Evolutionary conservation across 2,797 vertebrate species (phyloP).

Genomic region (Dermochelys coriacea): DNA sequence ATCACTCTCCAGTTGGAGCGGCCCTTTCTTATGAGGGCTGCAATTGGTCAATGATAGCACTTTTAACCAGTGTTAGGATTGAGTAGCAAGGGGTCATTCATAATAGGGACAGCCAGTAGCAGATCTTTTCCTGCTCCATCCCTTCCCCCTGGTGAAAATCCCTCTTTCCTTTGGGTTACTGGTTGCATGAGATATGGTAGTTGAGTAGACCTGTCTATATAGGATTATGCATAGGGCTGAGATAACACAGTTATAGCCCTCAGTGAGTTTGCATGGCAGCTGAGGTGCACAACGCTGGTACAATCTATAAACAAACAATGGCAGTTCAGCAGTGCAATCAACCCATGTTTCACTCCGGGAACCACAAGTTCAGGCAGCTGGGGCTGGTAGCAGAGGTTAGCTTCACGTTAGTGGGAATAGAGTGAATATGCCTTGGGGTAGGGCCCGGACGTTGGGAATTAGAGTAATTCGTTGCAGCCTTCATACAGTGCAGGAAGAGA

Average conservation of each 20-base stretch:
- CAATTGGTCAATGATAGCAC: not conserved
- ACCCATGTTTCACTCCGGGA: not conserved
- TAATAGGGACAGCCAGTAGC: not conserved
- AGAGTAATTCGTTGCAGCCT: not conserved
- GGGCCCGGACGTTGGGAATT: not conserved
- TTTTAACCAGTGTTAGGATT: not conserved
- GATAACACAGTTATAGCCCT: not conserved
- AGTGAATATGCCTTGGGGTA: not conserved
- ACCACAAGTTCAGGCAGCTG: not conserved
- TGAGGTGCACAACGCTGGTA: not conserved
- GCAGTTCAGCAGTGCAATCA: not conserved
- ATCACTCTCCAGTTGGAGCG: no score
- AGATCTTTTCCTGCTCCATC: not conserved
- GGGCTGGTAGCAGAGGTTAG: not conserved
- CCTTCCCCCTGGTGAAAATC: not conserved
- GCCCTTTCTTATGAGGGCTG: not conserved
- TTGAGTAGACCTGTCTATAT: not conserved
- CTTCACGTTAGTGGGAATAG: not conserved
- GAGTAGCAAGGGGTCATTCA: not conserved
- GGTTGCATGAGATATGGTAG: not conserved
- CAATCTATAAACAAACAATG: not conserved
- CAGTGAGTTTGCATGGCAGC: not conserved
- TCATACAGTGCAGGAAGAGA: not conserved
- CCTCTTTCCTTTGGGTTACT: rapidly evolving
- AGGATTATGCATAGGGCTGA: not conserved